Conservation (phyloP, 1,140 invertebrate genomes). For the Drosophila mayri region DNA sequence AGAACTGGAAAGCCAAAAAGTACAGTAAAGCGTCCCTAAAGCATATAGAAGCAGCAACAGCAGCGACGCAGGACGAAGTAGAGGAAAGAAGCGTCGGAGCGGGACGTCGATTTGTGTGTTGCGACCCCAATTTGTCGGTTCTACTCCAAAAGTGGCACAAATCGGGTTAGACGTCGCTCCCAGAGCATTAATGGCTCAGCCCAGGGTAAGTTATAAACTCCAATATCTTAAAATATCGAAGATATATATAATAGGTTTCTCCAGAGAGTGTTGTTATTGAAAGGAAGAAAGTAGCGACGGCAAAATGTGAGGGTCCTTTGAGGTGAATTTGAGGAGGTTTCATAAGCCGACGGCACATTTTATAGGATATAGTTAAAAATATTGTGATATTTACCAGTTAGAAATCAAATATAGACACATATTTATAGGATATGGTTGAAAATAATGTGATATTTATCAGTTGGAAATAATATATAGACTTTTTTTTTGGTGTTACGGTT, state of each 20-base stretch:
- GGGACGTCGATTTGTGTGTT: slow-evolving; percentile 64
- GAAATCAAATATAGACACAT: not conserved
- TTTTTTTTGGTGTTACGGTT: no score
- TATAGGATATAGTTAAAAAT: not conserved
- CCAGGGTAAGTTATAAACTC: slow-evolving; percentile 77
- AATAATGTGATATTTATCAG: not conserved
- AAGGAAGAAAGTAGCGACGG: slow-evolving; percentile 28
- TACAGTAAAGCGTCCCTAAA: slow-evolving; percentile 33
- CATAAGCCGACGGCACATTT: slow-evolving; percentile 25
- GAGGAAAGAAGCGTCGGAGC: slow-evolving; percentile 23
- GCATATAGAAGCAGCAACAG: slow-evolving; percentile 8
- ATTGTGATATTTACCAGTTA: not conserved
- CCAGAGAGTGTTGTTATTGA: slow-evolving; percentile 29
- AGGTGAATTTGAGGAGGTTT: not conserved
- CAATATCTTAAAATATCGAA: not conserved
- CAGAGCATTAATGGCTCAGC: slow-evolving; percentile 85
- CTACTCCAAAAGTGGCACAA: slow-evolving; percentile 85
- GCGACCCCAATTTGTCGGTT: slow-evolving; percentile 71
- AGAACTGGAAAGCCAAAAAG: slow-evolving; percentile 46
- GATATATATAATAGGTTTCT: not conserved
- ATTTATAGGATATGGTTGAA: not conserved
- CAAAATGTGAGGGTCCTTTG: not conserved
- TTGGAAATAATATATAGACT: no score
- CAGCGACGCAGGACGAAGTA: slow-evolving; percentile 18
- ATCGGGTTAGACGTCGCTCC: slow-evolving; percentile 85